Percentiles rank a stretch among this genome's conserved stretches.
Evolutionary conservation across 2,797 vertebrate genomes (phyloP).

Genomic region (Triplophysa yarkandensis): DNA sequence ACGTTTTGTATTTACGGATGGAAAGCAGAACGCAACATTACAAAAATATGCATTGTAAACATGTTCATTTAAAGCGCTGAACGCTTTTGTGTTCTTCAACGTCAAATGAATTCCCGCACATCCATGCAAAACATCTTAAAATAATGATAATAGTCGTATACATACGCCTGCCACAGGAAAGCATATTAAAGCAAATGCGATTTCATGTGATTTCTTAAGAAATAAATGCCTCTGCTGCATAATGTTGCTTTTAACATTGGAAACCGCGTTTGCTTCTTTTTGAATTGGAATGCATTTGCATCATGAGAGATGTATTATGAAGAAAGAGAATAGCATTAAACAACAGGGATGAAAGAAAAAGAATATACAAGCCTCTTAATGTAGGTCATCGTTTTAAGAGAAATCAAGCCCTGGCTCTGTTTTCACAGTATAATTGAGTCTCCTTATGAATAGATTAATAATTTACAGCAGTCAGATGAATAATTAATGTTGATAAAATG

Average conservation of each 20-base stretch:
- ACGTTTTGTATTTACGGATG: neutral
- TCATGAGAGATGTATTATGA: slow-evolving; percentile 10
- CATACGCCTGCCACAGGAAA: neutral
- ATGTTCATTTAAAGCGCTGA: neutral
- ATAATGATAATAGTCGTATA: slow-evolving; percentile 14
- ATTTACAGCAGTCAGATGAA: slow-evolving; percentile 52
- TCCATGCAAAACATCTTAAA: slow-evolving; percentile 29
- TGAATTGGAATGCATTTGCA: too few relatives aligned
- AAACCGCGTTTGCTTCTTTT: neutral
- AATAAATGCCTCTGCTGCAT: neutral
- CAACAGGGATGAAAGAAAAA: slow-evolving; percentile 32
- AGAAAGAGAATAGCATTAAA: slow-evolving; percentile 21
- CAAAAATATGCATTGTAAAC: neutral
- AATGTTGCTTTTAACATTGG: neutral
- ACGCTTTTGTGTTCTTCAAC: neutral
- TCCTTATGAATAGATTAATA: slow-evolving; percentile 60
- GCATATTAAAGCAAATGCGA: slow-evolving; percentile 17
- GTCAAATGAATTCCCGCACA: neutral
- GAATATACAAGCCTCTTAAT: slow-evolving; percentile 33
- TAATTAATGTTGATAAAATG: slow-evolving; percentile 51
- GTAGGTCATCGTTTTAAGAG: slow-evolving; percentile 43
- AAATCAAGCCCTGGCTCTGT: slow-evolving; percentile 46
- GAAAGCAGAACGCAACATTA: neutral
- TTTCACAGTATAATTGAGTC: slow-evolving; percentile 58
- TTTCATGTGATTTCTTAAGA: neutral